Base-by-base conservation (phyloP, 1,140 invertebrate genomes). In the Pemphigus obesinymphae region DNA sequence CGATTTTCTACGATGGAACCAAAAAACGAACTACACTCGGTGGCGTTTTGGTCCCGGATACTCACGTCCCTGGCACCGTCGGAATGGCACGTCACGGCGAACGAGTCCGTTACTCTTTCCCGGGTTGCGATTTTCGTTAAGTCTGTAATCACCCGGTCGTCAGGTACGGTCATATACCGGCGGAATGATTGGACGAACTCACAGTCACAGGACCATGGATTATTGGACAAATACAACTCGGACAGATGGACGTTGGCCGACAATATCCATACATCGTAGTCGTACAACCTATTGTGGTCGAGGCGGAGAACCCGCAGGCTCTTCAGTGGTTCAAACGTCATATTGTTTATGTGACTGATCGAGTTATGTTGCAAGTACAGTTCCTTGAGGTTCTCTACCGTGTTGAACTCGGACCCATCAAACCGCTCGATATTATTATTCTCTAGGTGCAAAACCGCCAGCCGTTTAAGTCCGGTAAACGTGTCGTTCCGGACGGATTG, bases 171-270 rank as follows among this genome's bases (percentile, higher is more conserved):
- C 85, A 96, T 89, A 91, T 94, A 97, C 82, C 90, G 90, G 84
- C 93, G 90, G 83, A 93, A 92, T 83, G 92, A 90, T 26, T 92
- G 90, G 83, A 96, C 85, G 86, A 94, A 96, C 61, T 91, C 88
- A 88, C 96, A 97, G 84, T 96, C 93, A 87, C 96, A 97, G 76
- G 91, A 94, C 95, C 95, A 97, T 23, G 93, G 92, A 87, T 97
- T 97, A 70, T 91, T 90, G n/a, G 92, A 90, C 55, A 97, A 87
- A 48, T 91, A 92, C 83, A 96, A 91, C 85, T 93, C 92, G 8
- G 92, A 91, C 83, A 97, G 89, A 86, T 93, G 93, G 11, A 92
- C 91, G 88, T 94, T 94, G 73, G 91, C 87, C 43, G 89, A 87
- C 83, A 95, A 89, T 81, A 89, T 87, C 92, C 93, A 95, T 17